phyloP scores from a whole-genome alignment of 1,140 invertebrate species.

The Ceratosolen fusciceps region DNA sequence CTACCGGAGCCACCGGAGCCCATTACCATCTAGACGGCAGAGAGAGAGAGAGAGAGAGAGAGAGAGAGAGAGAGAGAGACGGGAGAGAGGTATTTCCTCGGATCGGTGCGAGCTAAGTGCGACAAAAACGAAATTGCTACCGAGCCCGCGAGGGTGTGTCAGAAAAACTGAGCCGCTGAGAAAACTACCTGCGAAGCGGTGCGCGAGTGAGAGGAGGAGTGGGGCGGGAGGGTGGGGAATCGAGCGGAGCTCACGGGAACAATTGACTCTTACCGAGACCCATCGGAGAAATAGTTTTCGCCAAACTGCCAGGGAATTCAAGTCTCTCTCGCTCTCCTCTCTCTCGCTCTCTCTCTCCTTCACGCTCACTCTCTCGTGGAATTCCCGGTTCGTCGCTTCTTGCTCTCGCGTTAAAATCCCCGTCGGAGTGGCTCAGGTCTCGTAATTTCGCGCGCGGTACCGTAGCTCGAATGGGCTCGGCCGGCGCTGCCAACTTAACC shows the following conservation, averaged over 20 bases:
- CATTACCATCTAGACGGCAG: too few relatives aligned
- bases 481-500: too few relatives aligned
- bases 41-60: too few relatives aligned
- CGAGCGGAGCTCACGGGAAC: slow-evolving; percentile 55
- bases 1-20: too few relatives aligned
- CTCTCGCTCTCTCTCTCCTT: slow-evolving; percentile 22
- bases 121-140: slow-evolving; percentile 31
- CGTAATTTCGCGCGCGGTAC: neutral
- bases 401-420: slow-evolving; percentile 34
- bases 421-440: neutral
- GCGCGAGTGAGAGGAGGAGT: too few relatives aligned
- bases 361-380: too few relatives aligned
- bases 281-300: neutral
- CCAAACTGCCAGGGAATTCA: neutral
- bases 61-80: too few relatives aligned
- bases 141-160: slow-evolving; percentile 48
- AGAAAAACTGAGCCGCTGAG: slow-evolving; percentile 45
- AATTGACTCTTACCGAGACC: slow-evolving; percentile 50
- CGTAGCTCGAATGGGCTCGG: slow-evolving; percentile 33
- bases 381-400: slow-evolving; percentile 18
- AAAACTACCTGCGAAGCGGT: slow-evolving; percentile 58
- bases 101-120: neutral
- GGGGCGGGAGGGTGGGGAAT: too few relatives aligned
- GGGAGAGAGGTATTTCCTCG: neutral
- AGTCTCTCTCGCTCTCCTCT: neutral